Evolutionary conservation across 2,888 invertebrate species (phyloP).

Genomic region (Drosophila percnosoma): DNA sequence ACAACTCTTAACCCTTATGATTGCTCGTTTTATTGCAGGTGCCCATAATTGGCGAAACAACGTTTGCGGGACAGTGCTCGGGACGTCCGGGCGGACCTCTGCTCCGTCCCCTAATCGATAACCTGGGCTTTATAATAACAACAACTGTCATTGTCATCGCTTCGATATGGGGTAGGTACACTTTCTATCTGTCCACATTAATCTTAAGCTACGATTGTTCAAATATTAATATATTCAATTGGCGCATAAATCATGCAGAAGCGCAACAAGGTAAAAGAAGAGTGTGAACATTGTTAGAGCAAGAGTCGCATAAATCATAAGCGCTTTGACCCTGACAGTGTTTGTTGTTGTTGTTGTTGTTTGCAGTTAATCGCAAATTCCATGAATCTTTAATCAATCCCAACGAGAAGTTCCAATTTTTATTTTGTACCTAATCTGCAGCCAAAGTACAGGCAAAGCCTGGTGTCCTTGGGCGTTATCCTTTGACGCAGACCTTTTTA

Average conservation of each 20-base stretch:
- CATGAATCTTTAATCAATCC: conserved; percentile 70
- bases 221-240: conserved; percentile 43
- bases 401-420: conserved; percentile 24
- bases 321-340: conserved; percentile 21
- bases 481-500: conserved; percentile 68
- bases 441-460: conserved; percentile 18
- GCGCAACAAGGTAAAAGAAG: conserved; percentile 8
- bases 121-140: conserved; percentile 81
- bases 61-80: conserved; percentile 75
- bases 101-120: conserved; percentile 78
- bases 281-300: conserved; percentile 29
- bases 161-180: conserved; percentile 79
- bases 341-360: conserved; percentile 32
- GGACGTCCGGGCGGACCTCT: conserved; percentile 69
- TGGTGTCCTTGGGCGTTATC: conserved; percentile 50
- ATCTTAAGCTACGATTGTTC: conserved; percentile 7
- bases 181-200: not conserved
- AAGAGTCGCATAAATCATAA: conserved; percentile 61
- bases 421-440: conserved; percentile 19
- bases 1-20: conserved; percentile 12
- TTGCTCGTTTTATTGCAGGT: conserved; percentile 72
- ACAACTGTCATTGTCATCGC: conserved; percentile 73
- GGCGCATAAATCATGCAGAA: conserved; percentile 51
- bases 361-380: conserved; percentile 71
- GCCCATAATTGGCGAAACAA: conserved; percentile 75